Evolutionary conservation across 1,140 invertebrate genomes (phyloP).

Genomic region (Lethrus apterus): DNA sequence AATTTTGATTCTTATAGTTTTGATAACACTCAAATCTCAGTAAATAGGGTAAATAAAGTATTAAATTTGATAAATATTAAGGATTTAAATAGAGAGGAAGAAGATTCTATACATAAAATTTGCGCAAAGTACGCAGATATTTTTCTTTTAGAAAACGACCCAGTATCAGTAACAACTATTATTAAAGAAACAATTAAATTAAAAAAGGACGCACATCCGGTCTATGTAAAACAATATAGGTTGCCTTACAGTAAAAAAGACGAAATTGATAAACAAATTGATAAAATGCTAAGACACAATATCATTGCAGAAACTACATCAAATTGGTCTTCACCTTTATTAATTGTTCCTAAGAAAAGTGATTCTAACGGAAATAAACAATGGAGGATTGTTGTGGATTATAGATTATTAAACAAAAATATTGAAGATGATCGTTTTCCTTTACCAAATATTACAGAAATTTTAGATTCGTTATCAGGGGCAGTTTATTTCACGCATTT

Average conservation of each 20-base stretch:
- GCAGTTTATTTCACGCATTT: conserved; percentile 22
- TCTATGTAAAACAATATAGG: conserved; percentile 2
- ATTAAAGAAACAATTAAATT: not conserved
- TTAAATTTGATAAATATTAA: conserved; percentile 21
- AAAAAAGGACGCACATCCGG: not conserved
- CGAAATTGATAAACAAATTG: conserved; percentile 20
- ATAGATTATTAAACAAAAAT: conserved; percentile 26
- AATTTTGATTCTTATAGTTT: conserved; percentile 18
- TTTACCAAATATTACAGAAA: conserved; percentile 34
- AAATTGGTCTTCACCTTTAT: conserved; percentile 20
- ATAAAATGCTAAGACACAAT: conserved; percentile 19
- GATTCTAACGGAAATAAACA: conserved; percentile 19
- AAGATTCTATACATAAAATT: conserved; percentile 22
- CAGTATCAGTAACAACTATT: too few species aligned
- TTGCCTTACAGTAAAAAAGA: conserved; percentile 18
- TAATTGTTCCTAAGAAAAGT: conserved; percentile 25
- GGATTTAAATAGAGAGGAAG: conserved; percentile 24
- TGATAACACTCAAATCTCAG: conserved; percentile 13
- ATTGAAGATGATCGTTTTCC: conserved; percentile 38
- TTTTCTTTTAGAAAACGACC: conserved; percentile 27
- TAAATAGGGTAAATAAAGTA: conserved; percentile 17
- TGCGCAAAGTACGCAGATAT: conserved; percentile 31
- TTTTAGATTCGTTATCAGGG: conserved; percentile 21
- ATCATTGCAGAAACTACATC: conserved; percentile 21
- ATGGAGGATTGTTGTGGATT: conserved; percentile 28